Conservation (phyloP, 2,797 vertebrate genomes). For the Pseudopleuronectes americanus region DNA sequence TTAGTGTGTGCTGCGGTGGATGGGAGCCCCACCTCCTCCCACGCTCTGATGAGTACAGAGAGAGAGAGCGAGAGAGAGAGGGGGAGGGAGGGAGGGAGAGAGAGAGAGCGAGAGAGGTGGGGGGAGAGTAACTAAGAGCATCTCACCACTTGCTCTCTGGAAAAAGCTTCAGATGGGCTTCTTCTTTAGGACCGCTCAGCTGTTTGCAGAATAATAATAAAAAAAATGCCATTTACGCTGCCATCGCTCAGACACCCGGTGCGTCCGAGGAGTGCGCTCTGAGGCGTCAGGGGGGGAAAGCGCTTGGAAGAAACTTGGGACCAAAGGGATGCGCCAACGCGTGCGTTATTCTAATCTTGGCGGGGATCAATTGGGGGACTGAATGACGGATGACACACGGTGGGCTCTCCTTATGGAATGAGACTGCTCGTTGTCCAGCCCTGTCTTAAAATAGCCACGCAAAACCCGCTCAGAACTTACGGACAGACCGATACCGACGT, state of each 20-base stretch:
- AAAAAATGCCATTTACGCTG: conserved; percentile 28
- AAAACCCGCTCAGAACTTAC: conserved; percentile 44
- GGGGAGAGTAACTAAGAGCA: conserved; percentile 62
- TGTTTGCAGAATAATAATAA: neutral
- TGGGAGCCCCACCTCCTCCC: conserved; percentile 82
- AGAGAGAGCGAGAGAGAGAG: conserved; percentile 16
- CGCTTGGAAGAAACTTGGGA: conserved; percentile 74
- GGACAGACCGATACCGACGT: conserved; percentile 25
- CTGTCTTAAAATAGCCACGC: conserved; percentile 29
- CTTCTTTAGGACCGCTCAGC: conserved; percentile 31
- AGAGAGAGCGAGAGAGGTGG: conserved; percentile 22
- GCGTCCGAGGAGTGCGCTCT: conserved; percentile 49
- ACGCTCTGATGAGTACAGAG: conserved; percentile 75
- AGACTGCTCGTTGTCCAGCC: conserved; percentile 35
- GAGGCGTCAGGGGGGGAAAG: conserved; percentile 17
- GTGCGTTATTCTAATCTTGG: conserved; percentile 57
- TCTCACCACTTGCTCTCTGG: conserved; percentile 81
- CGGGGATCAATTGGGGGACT: conserved; percentile 65
- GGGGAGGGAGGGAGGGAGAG: conserved; percentile 42
- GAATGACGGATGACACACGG: conserved; percentile 54
- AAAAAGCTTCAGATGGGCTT: conserved; percentile 77
- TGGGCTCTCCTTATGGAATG: conserved; percentile 44
- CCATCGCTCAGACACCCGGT: conserved; percentile 14
- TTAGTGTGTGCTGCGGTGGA: conserved; percentile 78
- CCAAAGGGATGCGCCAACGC: conserved; percentile 65